These are phyloP conservation scores for Bostrychus sinensis DNA, from an alignment of 2,113 vertebrate genomes.

Conservation along the genomic window DNA sequence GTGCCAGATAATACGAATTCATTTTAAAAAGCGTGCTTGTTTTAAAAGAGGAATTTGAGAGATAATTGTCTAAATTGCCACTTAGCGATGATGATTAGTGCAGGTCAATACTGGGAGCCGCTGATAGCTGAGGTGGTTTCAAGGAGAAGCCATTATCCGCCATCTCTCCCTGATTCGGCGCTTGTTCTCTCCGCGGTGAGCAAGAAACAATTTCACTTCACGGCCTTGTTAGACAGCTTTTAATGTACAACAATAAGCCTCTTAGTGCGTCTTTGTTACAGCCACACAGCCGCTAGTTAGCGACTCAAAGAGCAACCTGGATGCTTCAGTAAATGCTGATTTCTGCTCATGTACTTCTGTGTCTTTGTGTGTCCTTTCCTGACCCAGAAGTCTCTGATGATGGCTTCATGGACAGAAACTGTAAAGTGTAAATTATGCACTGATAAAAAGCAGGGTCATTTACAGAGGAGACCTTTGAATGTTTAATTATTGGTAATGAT, in stretches of 20 bases:
- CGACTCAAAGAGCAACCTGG: neutral
- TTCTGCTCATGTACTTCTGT: neutral
- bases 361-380: neutral
- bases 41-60: conserved; percentile 37
- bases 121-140: conserved; percentile 49
- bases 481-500: conserved; percentile 2
- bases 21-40: conserved; percentile 19
- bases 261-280: conserved; percentile 25
- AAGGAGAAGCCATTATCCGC: conserved; percentile 58
- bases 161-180: conserved; percentile 20
- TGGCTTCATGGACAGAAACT: neutral
- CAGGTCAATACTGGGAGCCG: conserved; percentile 38
- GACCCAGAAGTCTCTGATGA: neutral
- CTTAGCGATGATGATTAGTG: conserved; percentile 55
- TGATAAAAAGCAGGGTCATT: neutral
- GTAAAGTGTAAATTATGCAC: neutral
- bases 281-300: conserved; percentile 6
- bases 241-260: conserved; percentile 32
- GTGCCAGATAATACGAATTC: conserved; percentile 24
- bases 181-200: conserved; percentile 26
- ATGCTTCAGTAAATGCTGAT: conserved; percentile 11
- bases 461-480: neutral
- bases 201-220: conserved; percentile 35
- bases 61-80: conserved; percentile 63
- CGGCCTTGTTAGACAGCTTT: conserved; percentile 39